These are phyloP conservation scores for Lepidurus packardi DNA, from an alignment of 1,140 invertebrate species.

Conservation along the genomic window DNA sequence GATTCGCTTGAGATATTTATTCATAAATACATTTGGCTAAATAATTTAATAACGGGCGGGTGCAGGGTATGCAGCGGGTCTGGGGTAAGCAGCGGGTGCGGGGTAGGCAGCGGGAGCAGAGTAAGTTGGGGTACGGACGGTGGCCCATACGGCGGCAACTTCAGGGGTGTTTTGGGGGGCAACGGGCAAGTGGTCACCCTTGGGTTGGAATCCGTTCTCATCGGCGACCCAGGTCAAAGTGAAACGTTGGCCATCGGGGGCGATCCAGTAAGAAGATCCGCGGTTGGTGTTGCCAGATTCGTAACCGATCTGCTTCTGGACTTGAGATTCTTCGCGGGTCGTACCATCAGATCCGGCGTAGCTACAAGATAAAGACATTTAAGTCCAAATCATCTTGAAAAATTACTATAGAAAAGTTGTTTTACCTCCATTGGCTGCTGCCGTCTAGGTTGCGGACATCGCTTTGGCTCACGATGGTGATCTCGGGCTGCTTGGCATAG, in stretches of 20 bases:
- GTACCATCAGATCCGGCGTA: neutral
- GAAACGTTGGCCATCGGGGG: neutral
- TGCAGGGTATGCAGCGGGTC: neutral
- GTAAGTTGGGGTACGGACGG: neutral
- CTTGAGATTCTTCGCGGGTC: neutral
- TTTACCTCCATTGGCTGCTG: neutral
- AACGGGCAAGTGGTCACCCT: no score
- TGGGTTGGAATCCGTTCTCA: conserved; percentile 36
- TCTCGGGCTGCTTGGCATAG: no score
- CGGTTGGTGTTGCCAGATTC: conserved; percentile 30
- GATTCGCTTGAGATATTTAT: neutral
- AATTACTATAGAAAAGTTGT: neutral
- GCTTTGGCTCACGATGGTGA: no score
- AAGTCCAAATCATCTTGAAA: neutral
- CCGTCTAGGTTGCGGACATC: no score
- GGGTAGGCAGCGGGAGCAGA: neutral
- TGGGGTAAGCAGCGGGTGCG: neutral
- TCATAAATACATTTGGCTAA: neutral
- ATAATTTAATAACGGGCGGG: neutral
- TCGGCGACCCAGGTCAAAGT: conserved; percentile 35
- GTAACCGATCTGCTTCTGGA: conserved; percentile 25
- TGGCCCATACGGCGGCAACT: neutral
- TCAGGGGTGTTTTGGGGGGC: no score
- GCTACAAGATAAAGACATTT: neutral
- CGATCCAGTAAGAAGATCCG: conserved; percentile 19